Base-by-base conservation (phyloP, 2,797 vertebrate genomes). In the Danio kyathit region DNA sequence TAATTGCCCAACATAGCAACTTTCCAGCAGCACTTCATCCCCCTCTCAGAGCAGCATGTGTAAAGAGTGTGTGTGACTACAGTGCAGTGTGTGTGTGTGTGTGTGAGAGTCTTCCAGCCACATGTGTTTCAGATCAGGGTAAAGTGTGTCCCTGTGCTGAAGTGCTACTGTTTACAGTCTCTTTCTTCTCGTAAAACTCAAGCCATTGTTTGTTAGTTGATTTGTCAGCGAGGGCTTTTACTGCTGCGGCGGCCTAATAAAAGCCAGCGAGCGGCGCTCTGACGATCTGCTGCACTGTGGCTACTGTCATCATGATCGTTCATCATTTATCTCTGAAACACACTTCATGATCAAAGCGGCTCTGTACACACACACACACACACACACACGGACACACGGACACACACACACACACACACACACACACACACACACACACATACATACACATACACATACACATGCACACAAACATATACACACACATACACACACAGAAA, bases 61-160 rank as follows among this genome's bases (percentile, higher is more conserved):
- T 29, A 29, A 29, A 1, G 29, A 1, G 29, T 29, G 29, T 29
- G 29, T 29, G 29, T 29, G 29, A 1, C 29, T 29, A 29, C 3
- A n/a, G n/a, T n/a, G n/a, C n/a, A n/a, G 29, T 29, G 29, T 29
- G 29, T 29, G 29, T 29, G 29, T 3, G 29, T 3, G 29, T 3
- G 29, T 1, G 29, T n/a, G 57, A 49, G 49, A 13, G 16, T 74
- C 57, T 48, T 49, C 72, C 49, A 38, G 40, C 56, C 12, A 69
- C 82, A 82, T 74, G 80, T 86, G 85, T 43, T 82, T 82, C 75
- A 79, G 82, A 79, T 85, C 84, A 86, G 44, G 21, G 66, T 49
- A 5, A 79, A 82, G 75, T 84, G 76, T 63, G 65, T 70, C 43
- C 73, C 72, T 82, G 73, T 64, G 57, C 71, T 40, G 61, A 74